phyloP scores from a whole-genome alignment of 2,888 invertebrate species.

The Hyposoter dolosus region DNA sequence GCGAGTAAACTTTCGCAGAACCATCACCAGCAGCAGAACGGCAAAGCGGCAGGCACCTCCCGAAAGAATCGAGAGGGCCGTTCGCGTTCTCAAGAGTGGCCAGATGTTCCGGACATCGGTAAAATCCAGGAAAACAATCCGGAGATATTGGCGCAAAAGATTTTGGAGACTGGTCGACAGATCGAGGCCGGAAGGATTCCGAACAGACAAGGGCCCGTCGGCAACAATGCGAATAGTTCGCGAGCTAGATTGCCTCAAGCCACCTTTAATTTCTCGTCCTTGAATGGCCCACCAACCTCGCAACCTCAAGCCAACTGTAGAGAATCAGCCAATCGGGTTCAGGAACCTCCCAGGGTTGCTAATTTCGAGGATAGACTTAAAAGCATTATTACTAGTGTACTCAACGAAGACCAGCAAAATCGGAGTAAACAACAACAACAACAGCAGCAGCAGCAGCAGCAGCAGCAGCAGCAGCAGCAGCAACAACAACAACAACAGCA shows the following conservation, averaged over 20 bases:
- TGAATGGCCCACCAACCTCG: conserved; percentile 74
- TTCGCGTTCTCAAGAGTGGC: conserved; percentile 95
- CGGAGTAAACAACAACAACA: conserved; percentile 84
- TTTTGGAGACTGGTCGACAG: conserved; percentile 94
- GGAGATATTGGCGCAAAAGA: conserved; percentile 95
- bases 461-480: conserved; percentile 83
- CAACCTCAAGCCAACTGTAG: conserved; percentile 71
- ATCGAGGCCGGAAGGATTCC: conserved; percentile 92
- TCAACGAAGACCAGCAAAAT: conserved; percentile 93
- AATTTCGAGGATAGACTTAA: conserved; percentile 93
- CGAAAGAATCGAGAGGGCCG: conserved; percentile 90
- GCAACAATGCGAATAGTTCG: conserved; percentile 66
- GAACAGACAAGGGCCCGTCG: conserved; percentile 72
- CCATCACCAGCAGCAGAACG: conserved; percentile 77
- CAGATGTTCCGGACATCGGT: conserved; percentile 94
- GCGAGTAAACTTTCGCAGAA: conserved; percentile 75
- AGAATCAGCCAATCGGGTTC: conserved; percentile 85
- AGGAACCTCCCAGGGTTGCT: conserved; percentile 93
- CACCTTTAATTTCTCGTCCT: conserved; percentile 80
- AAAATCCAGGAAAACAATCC: conserved; percentile 97
- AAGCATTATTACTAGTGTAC: conserved; percentile 86
- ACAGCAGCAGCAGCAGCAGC: conserved; percentile 78
- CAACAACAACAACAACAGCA: conserved; percentile 79
- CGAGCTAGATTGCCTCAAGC: conserved; percentile 81
- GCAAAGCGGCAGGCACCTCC: conserved; percentile 84